phyloP scores from a whole-genome alignment of 2,888 invertebrate species.

The Dendrolimus pini region DNA sequence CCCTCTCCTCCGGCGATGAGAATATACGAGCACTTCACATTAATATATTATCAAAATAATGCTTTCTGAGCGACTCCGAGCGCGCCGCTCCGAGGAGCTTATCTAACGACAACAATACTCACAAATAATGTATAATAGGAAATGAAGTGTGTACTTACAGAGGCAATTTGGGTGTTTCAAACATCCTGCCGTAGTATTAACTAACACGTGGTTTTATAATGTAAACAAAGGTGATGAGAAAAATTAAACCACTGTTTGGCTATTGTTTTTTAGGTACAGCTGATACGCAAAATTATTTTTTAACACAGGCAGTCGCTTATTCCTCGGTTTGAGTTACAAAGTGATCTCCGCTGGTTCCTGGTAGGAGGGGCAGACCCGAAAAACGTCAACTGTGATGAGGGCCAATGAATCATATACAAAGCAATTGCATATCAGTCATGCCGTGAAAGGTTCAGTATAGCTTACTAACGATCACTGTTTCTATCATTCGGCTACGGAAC shows the following conservation, averaged over 20 bases:
- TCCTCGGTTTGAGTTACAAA: too few species aligned
- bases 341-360: too few species aligned
- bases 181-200: conserved; percentile 66
- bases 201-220: conserved; percentile 59
- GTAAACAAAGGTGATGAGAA: conserved; percentile 58
- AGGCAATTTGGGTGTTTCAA: conserved; percentile 54
- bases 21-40: conserved; percentile 59
- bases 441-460: too few species aligned
- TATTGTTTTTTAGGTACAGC: conserved; percentile 30
- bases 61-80: conserved; percentile 38
- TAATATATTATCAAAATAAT: conserved; percentile 68
- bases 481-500: too few species aligned
- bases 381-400: too few species aligned
- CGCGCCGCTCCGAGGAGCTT: conserved; percentile 35
- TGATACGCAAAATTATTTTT: not conserved
- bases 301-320: too few species aligned
- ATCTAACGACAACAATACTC: conserved; percentile 49
- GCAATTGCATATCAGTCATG: too few species aligned
- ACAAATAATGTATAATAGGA: conserved; percentile 66
- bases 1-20: conserved; percentile 45
- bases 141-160: conserved; percentile 60
- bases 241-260: conserved; percentile 43
- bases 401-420: too few species aligned
- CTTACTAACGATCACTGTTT: too few species aligned
- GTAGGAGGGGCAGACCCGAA: too few species aligned